Conservation (phyloP, 2,888 invertebrate genomes). For the Drosophila mimica region DNA sequence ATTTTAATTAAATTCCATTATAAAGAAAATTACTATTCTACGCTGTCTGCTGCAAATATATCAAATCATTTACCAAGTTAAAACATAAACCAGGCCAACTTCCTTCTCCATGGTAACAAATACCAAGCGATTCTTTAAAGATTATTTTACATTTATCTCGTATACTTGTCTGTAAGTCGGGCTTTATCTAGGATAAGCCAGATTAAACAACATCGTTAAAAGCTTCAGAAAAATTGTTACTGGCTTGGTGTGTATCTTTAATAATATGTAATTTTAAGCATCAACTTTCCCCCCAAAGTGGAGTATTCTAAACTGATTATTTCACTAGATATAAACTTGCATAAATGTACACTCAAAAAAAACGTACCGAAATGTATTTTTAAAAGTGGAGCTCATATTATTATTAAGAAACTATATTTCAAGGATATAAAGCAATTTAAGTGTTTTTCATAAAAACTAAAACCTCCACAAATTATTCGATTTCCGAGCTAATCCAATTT, state of each 20-base stretch:
- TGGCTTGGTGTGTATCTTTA: not conserved
- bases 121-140: not conserved
- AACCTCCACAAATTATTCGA: too few species aligned
- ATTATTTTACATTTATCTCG: not conserved
- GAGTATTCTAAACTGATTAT: not conserved
- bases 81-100: not conserved
- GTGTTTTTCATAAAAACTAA: too few species aligned
- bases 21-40: not conserved
- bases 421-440: not conserved
- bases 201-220: not conserved
- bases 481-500: too few species aligned
- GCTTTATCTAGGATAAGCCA: not conserved
- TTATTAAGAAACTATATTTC: not conserved
- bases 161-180: not conserved
- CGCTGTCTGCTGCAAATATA: not conserved
- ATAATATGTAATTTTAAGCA: not conserved
- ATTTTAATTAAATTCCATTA: not conserved
- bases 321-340: not conserved
- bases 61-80: not conserved
- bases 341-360: not conserved
- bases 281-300: not conserved
- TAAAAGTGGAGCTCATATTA: not conserved
- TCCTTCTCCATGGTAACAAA: not conserved
- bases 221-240: not conserved
- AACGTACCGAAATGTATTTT: not conserved